Evolutionary conservation across 2,113 vertebrate species (phyloP).

Genomic region (Malurus melanocephalus): DNA sequence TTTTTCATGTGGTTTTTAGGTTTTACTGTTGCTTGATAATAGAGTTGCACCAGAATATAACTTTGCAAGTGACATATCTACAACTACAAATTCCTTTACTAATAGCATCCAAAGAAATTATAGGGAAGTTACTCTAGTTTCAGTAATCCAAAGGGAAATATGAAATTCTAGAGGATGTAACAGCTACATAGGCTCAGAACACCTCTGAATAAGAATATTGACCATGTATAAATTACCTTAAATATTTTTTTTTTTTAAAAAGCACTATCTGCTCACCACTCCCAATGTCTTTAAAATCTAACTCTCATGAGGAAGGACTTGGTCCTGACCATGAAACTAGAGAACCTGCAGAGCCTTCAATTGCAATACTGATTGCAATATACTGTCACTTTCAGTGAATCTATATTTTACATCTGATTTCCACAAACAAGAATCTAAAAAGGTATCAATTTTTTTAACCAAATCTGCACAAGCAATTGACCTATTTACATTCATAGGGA

Average conservation of each 20-base stretch:
- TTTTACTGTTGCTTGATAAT: background rate
- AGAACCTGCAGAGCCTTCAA: constrained; percentile 37
- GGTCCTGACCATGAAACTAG: background rate
- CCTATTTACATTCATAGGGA: constrained; percentile 57
- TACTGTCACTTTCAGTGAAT: constrained; percentile 36
- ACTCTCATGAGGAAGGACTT: constrained; percentile 32
- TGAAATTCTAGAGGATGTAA: background rate
- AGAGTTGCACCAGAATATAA: background rate
- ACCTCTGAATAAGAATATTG: background rate
- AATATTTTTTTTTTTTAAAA: background rate
- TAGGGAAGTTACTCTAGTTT: background rate
- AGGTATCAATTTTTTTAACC: background rate
- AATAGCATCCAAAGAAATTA: background rate
- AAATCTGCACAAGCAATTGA: constrained; percentile 54
- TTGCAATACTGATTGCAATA: background rate
- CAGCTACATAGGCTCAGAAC: background rate
- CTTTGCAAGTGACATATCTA: background rate
- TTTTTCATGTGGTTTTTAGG: background rate
- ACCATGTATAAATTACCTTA: background rate
- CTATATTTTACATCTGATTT: constrained; percentile 32
- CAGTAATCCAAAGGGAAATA: background rate
- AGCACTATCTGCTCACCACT: background rate
- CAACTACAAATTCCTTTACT: background rate
- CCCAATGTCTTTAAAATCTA: background rate
- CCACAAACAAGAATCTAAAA: constrained; percentile 31